Evolutionary conservation across 2,113 vertebrate genomes (phyloP), one percentile per base, ranked within the genome.

Genomic region (Rissa tridactyla): DNA sequence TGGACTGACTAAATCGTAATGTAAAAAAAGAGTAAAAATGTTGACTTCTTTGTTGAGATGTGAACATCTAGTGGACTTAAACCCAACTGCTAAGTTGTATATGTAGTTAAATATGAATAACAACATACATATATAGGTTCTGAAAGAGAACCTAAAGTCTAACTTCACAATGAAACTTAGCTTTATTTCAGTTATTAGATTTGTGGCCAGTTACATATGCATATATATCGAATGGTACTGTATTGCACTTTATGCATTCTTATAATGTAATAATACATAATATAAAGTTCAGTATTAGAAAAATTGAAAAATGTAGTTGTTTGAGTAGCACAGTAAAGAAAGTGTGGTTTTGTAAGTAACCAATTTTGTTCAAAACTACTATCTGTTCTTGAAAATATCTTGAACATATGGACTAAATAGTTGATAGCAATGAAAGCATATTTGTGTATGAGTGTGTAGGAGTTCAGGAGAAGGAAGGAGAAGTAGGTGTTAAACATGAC

Each of bases 401-500:
- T 94, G 88, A 94, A 88, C 68, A 70, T 90, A 93, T 83, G 85
- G 90, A 62, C 62, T 82, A 90, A 77, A 65, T 77, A 82, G 54
- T 77, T 94, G 36, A 65, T 77, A 77, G 92, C 71, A 77, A 42
- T 90, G 68, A 68, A 80, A 70, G 54, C 68, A 36, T 92, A 60
- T 92, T 92, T 95, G 64, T 95, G 23, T 92, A 49, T 85, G 62
- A 87, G 22, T n/a, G 49, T 87, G 96, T 93, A 65, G 94, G 95
- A 88, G 94, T 86, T 73, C 34, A 84, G 40, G 42, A 94, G 89
- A 94, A 84, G 62, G 81, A 89, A 94, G 36, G 55, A 92, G 68
- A 82, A 90, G 92, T 85, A 95, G 93, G 75, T 93, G 95, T 93
- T 80, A 93, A 85, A 52, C 55, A 96, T 93, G 92, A 95, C 93